Base-by-base conservation (phyloP, 2,113 vertebrate genomes). In the Accipiter virgatus region DNA sequence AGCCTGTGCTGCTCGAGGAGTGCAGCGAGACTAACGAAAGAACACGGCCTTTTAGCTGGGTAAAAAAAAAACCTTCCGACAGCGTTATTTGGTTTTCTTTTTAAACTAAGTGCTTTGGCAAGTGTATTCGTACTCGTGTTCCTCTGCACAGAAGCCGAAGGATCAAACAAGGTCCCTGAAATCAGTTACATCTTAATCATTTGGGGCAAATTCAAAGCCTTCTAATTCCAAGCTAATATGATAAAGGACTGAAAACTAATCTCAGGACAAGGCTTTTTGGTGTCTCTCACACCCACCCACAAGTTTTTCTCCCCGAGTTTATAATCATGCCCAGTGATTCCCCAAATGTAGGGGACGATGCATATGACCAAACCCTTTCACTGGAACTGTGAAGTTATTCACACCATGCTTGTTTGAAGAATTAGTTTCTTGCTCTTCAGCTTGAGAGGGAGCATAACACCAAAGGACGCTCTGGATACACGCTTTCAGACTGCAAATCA, bases 121-220 rank as follows among this genome's bases (percentile, higher is more conserved):
- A 86, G 38, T 9, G 45, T 19, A 36, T 68, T 52, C 3, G 3
- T 43, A 13, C 22, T 68, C 18, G 4, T 1, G 1, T 55, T 32
- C 63, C 32, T 48, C 38, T 48, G 27, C 56, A 20, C 0, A 40
- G 56, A 91, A 77, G 18, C 16, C 55, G 42, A 75, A 40, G 9
- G 11, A 53, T 53, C 27, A 23, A 82, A 67, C 0, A 0, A 2
- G 5, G 10, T 14, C 36, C 29, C 42, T 6, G 2, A 72, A 85
- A 62, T 17, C 18, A 25, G 12, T 80, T 25, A 18, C 31, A 31
- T 23, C 42, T 40, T 71, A 36, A 38, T 63, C 42, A 25, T 66
- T 36, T n/a, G 15, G 6, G 26, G 34, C 40, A 45, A 81, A 75
- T 15, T 38, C 19, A 4, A 67, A 78, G 31, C 13, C 31, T 4